Conservation (phyloP, 2,888 invertebrate species). For the Keiferia lycopersicella region DNA sequence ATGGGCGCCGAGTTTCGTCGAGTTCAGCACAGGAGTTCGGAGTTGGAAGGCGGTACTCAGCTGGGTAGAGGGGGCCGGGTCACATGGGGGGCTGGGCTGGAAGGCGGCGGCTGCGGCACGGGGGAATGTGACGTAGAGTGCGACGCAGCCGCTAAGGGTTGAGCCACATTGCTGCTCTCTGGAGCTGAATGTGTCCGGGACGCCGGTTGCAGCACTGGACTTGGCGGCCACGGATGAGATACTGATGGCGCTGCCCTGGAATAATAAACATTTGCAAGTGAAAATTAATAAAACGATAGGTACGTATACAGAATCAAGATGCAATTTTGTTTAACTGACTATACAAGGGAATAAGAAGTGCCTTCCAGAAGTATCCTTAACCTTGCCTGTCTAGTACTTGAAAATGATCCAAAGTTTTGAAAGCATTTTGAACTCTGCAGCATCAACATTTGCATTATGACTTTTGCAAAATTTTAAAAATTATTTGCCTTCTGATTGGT, state of each 20-base stretch:
- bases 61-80: conserved; percentile 75
- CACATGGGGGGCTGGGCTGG: conserved; percentile 65
- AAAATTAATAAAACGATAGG: not conserved
- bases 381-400: no score
- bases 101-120: conserved; percentile 69
- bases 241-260: conserved; percentile 82
- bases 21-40: conserved; percentile 82
- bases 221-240: conserved; percentile 90
- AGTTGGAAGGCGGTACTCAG: conserved; percentile 82
- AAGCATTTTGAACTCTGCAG: no score
- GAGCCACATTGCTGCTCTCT: conserved; percentile 73
- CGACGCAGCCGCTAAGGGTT: not conserved
- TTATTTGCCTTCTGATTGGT: no score
- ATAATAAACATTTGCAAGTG: conserved; percentile 26
- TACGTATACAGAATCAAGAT: not conserved
- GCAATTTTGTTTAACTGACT: no score
- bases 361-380: no score
- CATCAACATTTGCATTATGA: no score
- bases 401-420: no score
- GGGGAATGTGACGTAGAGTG: conserved; percentile 56
- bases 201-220: conserved; percentile 87
- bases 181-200: conserved; percentile 88
- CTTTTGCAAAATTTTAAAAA: no score
- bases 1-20: conserved; percentile 79
- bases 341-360: no score